Conservation (phyloP, 2,113 vertebrate genomes). For the Toxotes chatareus region DNA sequence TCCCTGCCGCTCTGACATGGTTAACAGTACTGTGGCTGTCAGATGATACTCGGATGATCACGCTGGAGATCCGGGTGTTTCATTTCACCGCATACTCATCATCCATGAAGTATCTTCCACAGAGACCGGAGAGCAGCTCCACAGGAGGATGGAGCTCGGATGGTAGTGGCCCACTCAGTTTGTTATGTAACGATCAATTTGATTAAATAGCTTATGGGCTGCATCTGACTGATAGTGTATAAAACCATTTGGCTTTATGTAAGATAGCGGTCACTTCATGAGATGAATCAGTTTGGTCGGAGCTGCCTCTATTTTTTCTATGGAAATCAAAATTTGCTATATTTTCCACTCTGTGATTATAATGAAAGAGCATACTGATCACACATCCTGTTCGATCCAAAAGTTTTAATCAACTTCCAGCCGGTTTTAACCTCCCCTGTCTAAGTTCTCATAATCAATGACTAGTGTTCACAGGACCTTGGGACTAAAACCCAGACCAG, state of each 20-base stretch:
- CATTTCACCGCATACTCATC: slow-evolving; percentile 67
- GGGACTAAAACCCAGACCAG: slow-evolving; percentile 4
- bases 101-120: slow-evolving; percentile 68
- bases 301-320: background rate
- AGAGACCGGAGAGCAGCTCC: slow-evolving; percentile 58
- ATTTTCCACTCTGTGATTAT: slow-evolving; percentile 19
- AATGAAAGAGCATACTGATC: background rate
- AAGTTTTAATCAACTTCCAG: background rate
- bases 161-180: slow-evolving; percentile 74
- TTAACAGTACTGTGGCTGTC: slow-evolving; percentile 45
- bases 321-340: slow-evolving; percentile 16
- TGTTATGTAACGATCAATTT: slow-evolving; percentile 80
- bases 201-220: slow-evolving; percentile 75
- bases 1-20: slow-evolving; percentile 38
- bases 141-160: slow-evolving; percentile 72
- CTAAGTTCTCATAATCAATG: slow-evolving; percentile 1
- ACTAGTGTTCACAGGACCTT: background rate
- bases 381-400: slow-evolving; percentile 2
- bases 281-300: slow-evolving; percentile 37
- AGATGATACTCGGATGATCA: slow-evolving; percentile 68
- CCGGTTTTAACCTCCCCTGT: slow-evolving; percentile 16
- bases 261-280: slow-evolving; percentile 57
- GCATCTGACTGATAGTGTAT: slow-evolving; percentile 60
- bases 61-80: slow-evolving; percentile 51
- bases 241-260: slow-evolving; percentile 64